Evolutionary conservation across 2,797 vertebrate genomes (phyloP), one percentile per base, ranked within the genome.

Genomic region (Melanotaenia pygmaea): DNA sequence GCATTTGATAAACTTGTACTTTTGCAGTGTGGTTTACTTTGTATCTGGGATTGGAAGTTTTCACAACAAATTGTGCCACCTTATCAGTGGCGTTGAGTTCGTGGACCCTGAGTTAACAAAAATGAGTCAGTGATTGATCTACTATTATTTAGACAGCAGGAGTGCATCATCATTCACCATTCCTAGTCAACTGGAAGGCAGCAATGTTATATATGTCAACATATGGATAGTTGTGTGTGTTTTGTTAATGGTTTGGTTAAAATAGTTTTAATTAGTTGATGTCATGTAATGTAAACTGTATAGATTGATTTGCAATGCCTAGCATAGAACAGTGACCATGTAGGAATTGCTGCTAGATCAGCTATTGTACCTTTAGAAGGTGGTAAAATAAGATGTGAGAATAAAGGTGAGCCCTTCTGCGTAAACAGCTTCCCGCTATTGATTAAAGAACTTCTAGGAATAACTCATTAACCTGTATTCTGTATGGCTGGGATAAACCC

Each of bases 11-110:
- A 14, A 4, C 26, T 28, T 3, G 20, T 26, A 7, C 37, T 57
- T 65, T 65, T 78, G 35, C n/a, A 6, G 4, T 45, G 16, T 40
- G 37, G 50, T 7, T 76, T 58, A 70, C 20, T 60, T 68, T 64
- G 53, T 16, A 54, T 16, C 12, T 26, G 24, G 4, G 11, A 24
- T 1, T 1, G 50, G 10, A 24, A 9, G 9, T 51, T 51, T 51
- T 51, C 8, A 4, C n/a, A 10, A 51, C 12, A 51, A 24, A 11
- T 10, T 10, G n/a, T 22, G 9, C 10, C 9, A 24, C 9, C 11
- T 12, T 51, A 12, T 22, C 24, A 22, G 9, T 50, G n/a, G 9
- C 22, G n/a, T 22, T 51, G 9, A 11, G 9, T n/a, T 51, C 47
- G 12, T 53, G 47, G 20, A 10, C n/a, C 22, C 2, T 4, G n/a